Conservation (phyloP, 2,888 invertebrate species). For the Idaea biselata region DNA sequence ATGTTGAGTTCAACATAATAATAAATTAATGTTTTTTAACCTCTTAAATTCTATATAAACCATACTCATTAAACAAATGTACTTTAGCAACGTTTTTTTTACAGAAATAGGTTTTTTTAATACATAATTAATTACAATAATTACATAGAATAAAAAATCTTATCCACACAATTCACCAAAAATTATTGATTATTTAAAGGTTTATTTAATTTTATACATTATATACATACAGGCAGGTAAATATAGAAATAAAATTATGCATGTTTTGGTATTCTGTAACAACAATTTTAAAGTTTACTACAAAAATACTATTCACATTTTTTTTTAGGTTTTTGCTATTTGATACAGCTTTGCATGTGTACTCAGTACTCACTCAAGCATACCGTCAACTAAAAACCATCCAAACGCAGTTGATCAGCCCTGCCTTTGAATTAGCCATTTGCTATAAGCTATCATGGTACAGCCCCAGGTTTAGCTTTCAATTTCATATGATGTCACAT, state of each 20-base stretch:
- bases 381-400: no score
- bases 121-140: neutral
- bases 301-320: no score
- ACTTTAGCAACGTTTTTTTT: neutral
- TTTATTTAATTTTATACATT: conserved; percentile 1
- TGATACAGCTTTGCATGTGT: no score
- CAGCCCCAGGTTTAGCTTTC: no score
- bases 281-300: neutral
- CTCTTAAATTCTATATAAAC: neutral
- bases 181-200: neutral
- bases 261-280: neutral
- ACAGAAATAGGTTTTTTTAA: neutral
- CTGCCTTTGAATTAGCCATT: no score
- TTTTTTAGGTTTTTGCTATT: no score
- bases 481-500: no score
- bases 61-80: neutral
- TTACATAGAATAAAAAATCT: neutral
- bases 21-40: neutral
- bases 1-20: neutral
- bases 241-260: neutral
- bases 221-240: neutral
- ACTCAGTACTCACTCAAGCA: no score
- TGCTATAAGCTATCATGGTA: no score
- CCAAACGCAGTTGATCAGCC: no score
- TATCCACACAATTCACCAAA: neutral